Base-by-base conservation (phyloP, 2,888 invertebrate genomes). In the Sminthurides aquaticus region DNA sequence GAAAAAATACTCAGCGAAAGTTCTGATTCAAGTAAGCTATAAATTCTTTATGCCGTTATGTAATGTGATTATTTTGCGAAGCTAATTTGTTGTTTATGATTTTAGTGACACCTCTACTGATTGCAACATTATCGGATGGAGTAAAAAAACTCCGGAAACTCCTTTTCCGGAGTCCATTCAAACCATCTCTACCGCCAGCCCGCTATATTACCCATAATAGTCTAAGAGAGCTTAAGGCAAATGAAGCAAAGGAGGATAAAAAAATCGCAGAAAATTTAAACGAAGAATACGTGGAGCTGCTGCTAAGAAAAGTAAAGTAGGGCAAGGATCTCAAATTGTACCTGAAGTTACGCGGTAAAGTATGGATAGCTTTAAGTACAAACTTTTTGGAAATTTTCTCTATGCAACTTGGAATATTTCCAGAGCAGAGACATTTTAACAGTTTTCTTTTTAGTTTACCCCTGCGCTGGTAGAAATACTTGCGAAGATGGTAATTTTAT, bases 281-380 rank as follows among this genome's bases (percentile, higher is more conserved):
- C 26, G 57, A 29, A 57, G 28, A 22, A 57, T 57, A 18, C 26
- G 28, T 18, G 18, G 57, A 28, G 52, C 52, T 52, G 8, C 15
- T 52, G 52, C 52, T 5, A 20, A 18, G 1, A 26, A 28, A 27
- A 25, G 2, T 5, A 25, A 3, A 25, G 57, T n/a, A 26, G 2
- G 8, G 29, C 57, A 27, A 57, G 15, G 28, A n/a, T 52, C 52
- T 52, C 52, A 52, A 52, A 22, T 43, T 52, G 52, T 52, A 52
- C 52, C 52, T 52, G 52, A 18, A 15, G 43, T 15, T 34, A 15
- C 15, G 5, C 43, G 43, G 15, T 34, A 25, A 55, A 55, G 24
- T 3, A 24, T 20, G n/a, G 2, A 55, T 3, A 55, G 22, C 24
- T 20, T 55, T 55, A 22, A 49, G 49, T 55, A 3, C 22, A 11